These are phyloP conservation scores for Venustaconcha ellipsiformis DNA, from an alignment of 1,140 invertebrate genomes.

Conservation along the genomic window DNA sequence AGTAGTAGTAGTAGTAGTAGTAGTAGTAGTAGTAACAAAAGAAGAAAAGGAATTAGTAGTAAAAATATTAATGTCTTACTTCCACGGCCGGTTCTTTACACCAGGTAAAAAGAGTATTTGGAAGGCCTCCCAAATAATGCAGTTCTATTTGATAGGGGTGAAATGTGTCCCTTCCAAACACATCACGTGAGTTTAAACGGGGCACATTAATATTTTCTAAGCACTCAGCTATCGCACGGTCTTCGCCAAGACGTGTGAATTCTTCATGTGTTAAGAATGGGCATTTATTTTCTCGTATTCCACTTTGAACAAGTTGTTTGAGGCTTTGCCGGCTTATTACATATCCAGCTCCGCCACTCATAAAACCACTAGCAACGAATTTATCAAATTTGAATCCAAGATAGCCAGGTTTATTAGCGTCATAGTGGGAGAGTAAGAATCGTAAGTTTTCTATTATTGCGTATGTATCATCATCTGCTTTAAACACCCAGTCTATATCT, in stretches of 20 bases:
- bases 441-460: slow-evolving; percentile 92
- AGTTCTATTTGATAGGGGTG: slow-evolving; percentile 21
- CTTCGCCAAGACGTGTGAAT: slow-evolving; percentile 35
- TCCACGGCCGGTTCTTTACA: slow-evolving; percentile 10
- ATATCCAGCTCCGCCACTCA: slow-evolving; percentile 45
- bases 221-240: slow-evolving; percentile 42
- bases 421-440: slow-evolving; percentile 81
- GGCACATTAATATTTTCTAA: slow-evolving; percentile 19
- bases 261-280: background rate
- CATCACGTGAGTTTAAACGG: slow-evolving; percentile 26
- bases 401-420: slow-evolving; percentile 46
- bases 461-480: slow-evolving; percentile 75
- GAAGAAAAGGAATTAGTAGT: no score
- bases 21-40: no score
- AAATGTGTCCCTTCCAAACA: slow-evolving; percentile 24
- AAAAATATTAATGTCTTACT: background rate
- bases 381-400: slow-evolving; percentile 44
- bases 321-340: slow-evolving; percentile 42
- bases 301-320: slow-evolving; percentile 24
- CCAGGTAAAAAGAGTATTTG: slow-evolving; percentile 14
- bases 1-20: no score
- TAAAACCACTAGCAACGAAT: slow-evolving; percentile 37
- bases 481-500: slow-evolving; percentile 57
- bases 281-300: slow-evolving; percentile 28
- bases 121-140: slow-evolving; percentile 12